Evolutionary conservation across 1,140 invertebrate genomes (phyloP).

Genomic region (Drosophila kepulauana): DNA sequence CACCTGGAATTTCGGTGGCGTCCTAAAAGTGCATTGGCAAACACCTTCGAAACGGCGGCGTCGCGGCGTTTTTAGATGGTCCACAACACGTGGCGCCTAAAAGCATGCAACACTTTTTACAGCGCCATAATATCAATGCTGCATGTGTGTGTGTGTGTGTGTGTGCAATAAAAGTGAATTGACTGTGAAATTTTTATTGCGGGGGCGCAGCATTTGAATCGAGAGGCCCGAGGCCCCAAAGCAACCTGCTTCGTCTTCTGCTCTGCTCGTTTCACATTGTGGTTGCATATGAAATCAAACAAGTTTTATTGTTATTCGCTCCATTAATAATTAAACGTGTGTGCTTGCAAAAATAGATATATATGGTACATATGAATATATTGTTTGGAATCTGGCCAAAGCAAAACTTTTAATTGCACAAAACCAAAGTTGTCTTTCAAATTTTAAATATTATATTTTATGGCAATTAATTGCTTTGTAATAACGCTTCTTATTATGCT

Average conservation of each 20-base stretch:
- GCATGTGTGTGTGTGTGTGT: not conserved
- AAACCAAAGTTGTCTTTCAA: not conserved
- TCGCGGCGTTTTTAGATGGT: not conserved
- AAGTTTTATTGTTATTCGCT: not conserved
- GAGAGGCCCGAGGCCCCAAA: not conserved
- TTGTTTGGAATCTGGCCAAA: not conserved
- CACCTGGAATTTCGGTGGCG: conserved; percentile 36
- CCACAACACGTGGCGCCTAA: conserved; percentile 25
- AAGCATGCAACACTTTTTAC: conserved; percentile 49
- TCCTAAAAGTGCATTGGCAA: conserved; percentile 52
- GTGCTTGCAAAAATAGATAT: not conserved
- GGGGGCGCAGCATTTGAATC: not conserved
- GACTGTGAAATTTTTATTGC: conserved; percentile 68
- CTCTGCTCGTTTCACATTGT: not conserved
- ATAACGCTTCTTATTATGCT: too few species aligned
- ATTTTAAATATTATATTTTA: not conserved
- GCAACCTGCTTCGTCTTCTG: not conserved
- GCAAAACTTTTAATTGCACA: not conserved
- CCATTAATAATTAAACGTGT: not conserved
- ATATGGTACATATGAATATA: too few species aligned
- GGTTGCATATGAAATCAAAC: conserved; percentile 3
- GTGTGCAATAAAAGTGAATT: conserved; percentile 67
- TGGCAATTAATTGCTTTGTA: too few species aligned
- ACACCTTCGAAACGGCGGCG: conserved; percentile 41
- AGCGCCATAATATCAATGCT: not conserved